phyloP scores from a whole-genome alignment of 1,140 invertebrate species.

The Schmidtea mediterranea region DNA sequence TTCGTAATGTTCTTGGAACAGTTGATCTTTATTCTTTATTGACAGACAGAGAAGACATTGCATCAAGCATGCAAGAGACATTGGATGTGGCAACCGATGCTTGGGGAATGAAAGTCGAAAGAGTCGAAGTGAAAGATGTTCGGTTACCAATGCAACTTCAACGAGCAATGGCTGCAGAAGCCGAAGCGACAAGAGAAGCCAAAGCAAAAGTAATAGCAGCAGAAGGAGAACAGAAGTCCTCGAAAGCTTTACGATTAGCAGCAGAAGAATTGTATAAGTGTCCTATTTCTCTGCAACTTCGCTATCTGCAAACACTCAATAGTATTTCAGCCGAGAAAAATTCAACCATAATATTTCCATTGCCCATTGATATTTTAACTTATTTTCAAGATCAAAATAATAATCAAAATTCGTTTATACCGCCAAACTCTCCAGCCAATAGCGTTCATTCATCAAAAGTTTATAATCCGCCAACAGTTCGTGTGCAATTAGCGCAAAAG shows the following conservation, averaged over 20 bases:
- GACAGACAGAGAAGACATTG: neutral
- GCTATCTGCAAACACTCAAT: constrained; percentile 51
- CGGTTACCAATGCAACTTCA: constrained; percentile 15
- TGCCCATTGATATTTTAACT: constrained; percentile 60
- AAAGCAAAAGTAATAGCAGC: too few species aligned
- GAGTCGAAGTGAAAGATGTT: constrained; percentile 34
- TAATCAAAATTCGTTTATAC: too few species aligned
- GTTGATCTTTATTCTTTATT: neutral
- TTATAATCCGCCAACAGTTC: too few species aligned
- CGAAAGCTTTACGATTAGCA: constrained; percentile 5
- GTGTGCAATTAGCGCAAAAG: too few species aligned
- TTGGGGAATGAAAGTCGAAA: constrained; percentile 72
- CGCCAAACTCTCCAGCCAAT: too few species aligned
- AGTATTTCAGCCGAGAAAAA: constrained; percentile 87
- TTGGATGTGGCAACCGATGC: constrained; percentile 61
- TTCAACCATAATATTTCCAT: constrained; percentile 81
- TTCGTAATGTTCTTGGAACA: constrained; percentile 47
- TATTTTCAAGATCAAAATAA: too few species aligned
- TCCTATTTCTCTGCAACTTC: constrained; percentile 7
- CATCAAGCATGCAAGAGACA: neutral
- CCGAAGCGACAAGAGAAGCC: too few species aligned
- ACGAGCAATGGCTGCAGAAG: constrained; percentile 16
- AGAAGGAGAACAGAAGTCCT: constrained; percentile 8
- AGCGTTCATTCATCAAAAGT: too few species aligned
- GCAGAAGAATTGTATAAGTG: constrained; percentile 37